Evolutionary conservation across 2,113 vertebrate genomes (phyloP).

Genomic region (Trematomus loennbergii): DNA sequence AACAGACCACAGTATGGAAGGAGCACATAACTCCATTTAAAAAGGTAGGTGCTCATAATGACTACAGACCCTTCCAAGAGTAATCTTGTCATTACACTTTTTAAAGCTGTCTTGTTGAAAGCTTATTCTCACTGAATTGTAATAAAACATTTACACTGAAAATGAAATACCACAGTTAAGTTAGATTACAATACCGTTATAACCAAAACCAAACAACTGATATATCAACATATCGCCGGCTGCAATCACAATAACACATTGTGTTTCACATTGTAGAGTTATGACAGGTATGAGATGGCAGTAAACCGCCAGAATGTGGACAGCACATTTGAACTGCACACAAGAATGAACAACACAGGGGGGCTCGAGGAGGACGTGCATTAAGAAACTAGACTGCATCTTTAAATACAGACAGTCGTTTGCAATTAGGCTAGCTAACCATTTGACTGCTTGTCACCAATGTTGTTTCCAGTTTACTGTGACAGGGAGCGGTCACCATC

Average conservation of each 20-base stretch:
- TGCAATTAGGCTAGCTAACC: neutral
- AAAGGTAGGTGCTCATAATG: no score
- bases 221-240: neutral
- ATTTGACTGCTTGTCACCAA: no score
- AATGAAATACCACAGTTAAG: neutral
- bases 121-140: no score
- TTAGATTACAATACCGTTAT: neutral
- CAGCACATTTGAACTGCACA: neutral
- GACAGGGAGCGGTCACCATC: conserved; percentile 6
- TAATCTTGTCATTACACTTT: neutral
- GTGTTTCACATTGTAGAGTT: no score
- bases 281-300: neutral
- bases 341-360: neutral
- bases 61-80: no score
- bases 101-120: neutral
- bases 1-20: no score
- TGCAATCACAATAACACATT: neutral
- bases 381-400: conserved; percentile 6
- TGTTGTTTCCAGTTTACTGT: neutral
- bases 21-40: neutral
- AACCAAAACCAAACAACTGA: neutral
- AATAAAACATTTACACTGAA: neutral
- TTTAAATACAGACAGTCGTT: neutral
- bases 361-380: neutral
- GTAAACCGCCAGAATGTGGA: neutral